Conservation (phyloP, 2,888 invertebrate species). For the Drosophila neonasuta region DNA sequence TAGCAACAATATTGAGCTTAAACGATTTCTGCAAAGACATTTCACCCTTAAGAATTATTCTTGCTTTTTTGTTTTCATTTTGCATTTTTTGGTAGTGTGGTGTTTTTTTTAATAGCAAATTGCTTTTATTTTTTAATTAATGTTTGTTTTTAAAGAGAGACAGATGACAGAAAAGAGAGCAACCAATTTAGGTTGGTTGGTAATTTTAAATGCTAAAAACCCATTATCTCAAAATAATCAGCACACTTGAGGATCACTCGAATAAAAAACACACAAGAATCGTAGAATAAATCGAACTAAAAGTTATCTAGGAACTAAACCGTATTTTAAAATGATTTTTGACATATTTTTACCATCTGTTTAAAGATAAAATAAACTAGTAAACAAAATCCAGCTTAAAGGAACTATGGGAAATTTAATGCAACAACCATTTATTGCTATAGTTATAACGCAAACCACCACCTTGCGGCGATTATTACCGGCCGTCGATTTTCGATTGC, state of each 20-base stretch:
- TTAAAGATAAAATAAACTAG: neutral
- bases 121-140: slow-evolving; percentile 20
- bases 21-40: slow-evolving; percentile 89
- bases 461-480: neutral
- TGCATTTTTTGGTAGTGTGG: slow-evolving; percentile 60
- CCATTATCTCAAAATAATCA: slow-evolving; percentile 14
- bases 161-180: slow-evolving; percentile 42
- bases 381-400: neutral
- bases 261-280: neutral
- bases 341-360: neutral
- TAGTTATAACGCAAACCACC: neutral
- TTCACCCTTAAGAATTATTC: slow-evolving; percentile 84
- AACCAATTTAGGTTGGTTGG: slow-evolving; percentile 31
- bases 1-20: slow-evolving; percentile 82
- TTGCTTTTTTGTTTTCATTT: slow-evolving; percentile 69
- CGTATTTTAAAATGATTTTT: neutral
- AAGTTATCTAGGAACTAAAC: neutral
- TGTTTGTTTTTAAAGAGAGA: slow-evolving; percentile 2
- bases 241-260: slow-evolving; percentile 3
- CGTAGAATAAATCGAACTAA: neutral
- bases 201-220: slow-evolving; percentile 1
- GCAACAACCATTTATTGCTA: neutral
- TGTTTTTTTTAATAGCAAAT: slow-evolving; percentile 43
- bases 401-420: neutral
- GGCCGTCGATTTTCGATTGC: slow-evolving; percentile 44